phyloP scores from a whole-genome alignment of 92 coral and sea anemone species.

The Zoanthus solanderi region DNA sequence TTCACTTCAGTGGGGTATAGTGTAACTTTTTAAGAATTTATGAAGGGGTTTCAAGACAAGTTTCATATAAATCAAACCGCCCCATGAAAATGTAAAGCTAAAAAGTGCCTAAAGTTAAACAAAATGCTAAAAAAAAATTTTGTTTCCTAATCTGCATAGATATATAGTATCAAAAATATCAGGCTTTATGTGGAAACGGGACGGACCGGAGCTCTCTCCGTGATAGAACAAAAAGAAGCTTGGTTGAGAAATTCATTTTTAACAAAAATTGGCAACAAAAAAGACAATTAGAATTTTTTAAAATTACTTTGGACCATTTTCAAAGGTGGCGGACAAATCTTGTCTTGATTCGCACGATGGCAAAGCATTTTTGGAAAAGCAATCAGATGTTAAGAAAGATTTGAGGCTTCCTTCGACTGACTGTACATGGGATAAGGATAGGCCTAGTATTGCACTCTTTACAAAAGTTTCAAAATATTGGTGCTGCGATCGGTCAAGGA shows the following conservation, averaged over 20 bases:
- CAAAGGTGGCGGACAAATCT: not conserved
- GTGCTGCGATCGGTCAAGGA: not conserved
- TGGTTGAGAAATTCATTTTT: not conserved
- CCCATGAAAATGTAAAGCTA: no score
- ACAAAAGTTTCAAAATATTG: not conserved
- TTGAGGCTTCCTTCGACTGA: conserved; percentile 23
- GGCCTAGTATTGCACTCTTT: not conserved
- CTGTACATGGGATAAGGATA: not conserved
- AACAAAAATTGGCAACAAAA: not conserved
- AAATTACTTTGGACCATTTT: conserved; percentile 28
- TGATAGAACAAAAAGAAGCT: conserved; percentile 11
- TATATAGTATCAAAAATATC: no score
- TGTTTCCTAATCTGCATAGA: no score
- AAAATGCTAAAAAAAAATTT: no score
- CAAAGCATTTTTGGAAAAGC: not conserved
- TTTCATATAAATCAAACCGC: no score
- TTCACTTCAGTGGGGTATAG: no score
- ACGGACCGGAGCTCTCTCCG: not conserved
- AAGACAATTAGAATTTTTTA: not conserved
- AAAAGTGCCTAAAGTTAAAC: no score
- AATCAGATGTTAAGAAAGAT: not conserved
- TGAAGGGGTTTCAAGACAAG: no score
- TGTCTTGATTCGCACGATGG: no score
- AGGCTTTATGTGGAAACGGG: no score
- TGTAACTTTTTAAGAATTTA: no score